Conservation (phyloP, 2,113 vertebrate species). For the Bujurquina vittata region DNA sequence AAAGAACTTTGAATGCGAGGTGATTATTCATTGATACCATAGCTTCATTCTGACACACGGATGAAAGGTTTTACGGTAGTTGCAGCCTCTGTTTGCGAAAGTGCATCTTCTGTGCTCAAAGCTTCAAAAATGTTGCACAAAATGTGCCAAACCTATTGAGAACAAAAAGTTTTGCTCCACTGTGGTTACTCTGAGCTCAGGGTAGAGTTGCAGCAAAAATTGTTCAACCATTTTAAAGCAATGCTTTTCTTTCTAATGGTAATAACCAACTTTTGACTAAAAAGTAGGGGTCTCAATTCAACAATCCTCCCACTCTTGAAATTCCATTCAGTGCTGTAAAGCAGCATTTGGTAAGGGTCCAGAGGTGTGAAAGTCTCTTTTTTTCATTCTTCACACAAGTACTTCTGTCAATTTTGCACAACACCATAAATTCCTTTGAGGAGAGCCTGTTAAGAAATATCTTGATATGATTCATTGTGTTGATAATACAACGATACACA, state of each 20-base stretch:
- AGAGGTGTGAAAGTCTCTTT: conserved; percentile 3
- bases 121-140: neutral
- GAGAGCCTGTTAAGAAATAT: neutral
- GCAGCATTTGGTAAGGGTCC: conserved; percentile 8
- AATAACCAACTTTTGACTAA: neutral
- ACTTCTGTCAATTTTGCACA: conserved; percentile 2
- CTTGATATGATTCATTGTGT: conserved; percentile 4
- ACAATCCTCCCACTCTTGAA: conserved; percentile 13
- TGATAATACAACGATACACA: neutral
- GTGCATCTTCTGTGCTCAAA: neutral
- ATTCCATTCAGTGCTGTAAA: conserved; percentile 3
- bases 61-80: neutral
- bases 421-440: conserved; percentile 14
- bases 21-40: neutral
- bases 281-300: neutral
- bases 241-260: neutral
- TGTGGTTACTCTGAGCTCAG: neutral
- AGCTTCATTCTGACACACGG: neutral
- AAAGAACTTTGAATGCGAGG: neutral
- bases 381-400: conserved; percentile 4
- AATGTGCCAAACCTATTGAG: neutral
- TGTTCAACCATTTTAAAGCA: neutral
- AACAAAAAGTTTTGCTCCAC: neutral
- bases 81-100: neutral
- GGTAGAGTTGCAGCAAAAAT: neutral